Evolutionary conservation across 2,888 invertebrate genomes (phyloP), one percentile per base, ranked within the genome.

Genomic region (Carabus problematicus): DNA sequence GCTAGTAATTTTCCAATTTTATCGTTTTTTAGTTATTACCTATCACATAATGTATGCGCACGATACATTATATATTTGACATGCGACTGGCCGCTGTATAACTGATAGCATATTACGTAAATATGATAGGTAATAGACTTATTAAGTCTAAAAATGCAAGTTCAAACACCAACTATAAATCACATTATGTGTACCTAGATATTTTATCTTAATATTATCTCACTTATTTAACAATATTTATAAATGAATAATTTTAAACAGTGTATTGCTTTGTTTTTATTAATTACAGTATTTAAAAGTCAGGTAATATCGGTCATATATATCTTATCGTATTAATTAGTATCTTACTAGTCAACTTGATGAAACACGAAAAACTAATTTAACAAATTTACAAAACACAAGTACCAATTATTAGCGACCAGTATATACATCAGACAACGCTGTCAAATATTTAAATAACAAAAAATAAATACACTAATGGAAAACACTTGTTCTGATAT

Each of bases 401-500:
- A 1, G 12, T 8, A 45, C 12, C 12, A n/a, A 45, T n/a, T 45
- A 45, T 45, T n/a, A n/a, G 29, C 29, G 3, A 29, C 29, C n/a
- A n/a, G 7, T 6, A 45, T 45, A 6, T 3, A 45, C 45, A 1
- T 45, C 2, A n/a, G 11, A 56, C 12, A 39, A 56, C 29, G 19
- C 9, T 11, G 56, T 19, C 29, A 56, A 12, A 39, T 12, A 39
- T 56, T 39, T 40, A 41, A 59, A 59, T 14, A 42, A 58, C n/a
- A 58, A 58, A 39, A 40, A 59, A 40, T 54, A 3, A 12, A 56
- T 29, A 19, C 18, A 29, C 40, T 60, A 67, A 67, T 67, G 67
- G 54, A 49, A 67, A 67, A 60, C 59, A 60, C 54, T 60, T 59
- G 66, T 66, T 59, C 19, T 54, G 41, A 55, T 59, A 66, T 59